Evolutionary conservation across 2,888 invertebrate genomes (phyloP).

Genomic region (Leptinotarsa juncta): DNA sequence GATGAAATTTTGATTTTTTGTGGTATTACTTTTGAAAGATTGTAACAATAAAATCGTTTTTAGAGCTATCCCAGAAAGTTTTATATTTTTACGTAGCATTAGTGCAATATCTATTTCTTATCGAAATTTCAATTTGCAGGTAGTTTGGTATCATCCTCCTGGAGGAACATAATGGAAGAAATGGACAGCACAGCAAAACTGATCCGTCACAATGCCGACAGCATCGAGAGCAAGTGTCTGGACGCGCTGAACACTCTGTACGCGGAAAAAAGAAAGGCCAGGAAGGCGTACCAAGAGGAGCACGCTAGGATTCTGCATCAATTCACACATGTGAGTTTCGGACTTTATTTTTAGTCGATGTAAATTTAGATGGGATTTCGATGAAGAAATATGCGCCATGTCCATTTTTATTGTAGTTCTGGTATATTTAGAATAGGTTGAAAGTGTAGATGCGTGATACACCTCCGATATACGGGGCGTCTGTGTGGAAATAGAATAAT

Average conservation of each 20-base stretch:
- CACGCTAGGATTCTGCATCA: constrained; percentile 85
- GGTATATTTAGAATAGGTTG: constrained; percentile 13
- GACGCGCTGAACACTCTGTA: constrained; percentile 85
- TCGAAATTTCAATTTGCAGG: constrained; percentile 60
- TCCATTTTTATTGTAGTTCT: constrained; percentile 23
- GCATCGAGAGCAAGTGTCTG: constrained; percentile 82
- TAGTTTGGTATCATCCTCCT: constrained; percentile 77
- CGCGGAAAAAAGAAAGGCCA: constrained; percentile 87
- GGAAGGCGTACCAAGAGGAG: constrained; percentile 91
- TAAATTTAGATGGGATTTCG: constrained; percentile 34
- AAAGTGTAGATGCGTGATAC: background rate
- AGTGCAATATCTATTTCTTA: background rate
- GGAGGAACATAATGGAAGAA: constrained; percentile 90
- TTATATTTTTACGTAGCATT: too few species aligned
- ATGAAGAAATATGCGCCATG: constrained; percentile 29
- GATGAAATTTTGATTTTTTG: too few species aligned
- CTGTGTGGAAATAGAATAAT: background rate
- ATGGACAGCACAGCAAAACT: constrained; percentile 87
- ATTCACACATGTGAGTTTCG: constrained; percentile 79
- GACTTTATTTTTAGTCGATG: constrained; percentile 30
- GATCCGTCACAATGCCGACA: constrained; percentile 87
- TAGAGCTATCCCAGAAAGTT: background rate
- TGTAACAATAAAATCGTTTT: too few species aligned
- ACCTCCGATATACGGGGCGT: constrained; percentile 7
- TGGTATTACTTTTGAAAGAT: too few species aligned